phyloP scores from a whole-genome alignment of 2,797 vertebrate species.

The Helarctos malayanus region DNA sequence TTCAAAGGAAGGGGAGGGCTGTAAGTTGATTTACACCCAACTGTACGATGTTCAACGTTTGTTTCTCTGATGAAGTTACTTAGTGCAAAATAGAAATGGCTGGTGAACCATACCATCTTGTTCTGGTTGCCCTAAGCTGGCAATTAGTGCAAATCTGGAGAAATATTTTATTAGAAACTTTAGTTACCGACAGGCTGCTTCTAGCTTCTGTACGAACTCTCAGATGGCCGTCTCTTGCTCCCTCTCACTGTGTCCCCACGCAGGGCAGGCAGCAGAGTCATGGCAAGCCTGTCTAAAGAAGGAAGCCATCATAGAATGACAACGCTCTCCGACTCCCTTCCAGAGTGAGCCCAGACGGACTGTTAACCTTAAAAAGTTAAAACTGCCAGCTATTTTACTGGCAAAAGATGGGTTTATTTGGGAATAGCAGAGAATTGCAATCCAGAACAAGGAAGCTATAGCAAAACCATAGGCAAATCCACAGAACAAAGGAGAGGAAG shows the following conservation, averaged over 20 bases:
- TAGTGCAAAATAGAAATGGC: background rate
- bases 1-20: background rate
- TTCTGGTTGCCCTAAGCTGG: background rate
- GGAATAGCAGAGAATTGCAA: background rate
- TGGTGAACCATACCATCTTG: background rate
- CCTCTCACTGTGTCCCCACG: background rate
- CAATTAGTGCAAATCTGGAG: background rate
- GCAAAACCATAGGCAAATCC: background rate
- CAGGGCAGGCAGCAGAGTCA: background rate
- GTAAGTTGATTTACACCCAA: background rate
- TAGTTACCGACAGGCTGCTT: background rate
- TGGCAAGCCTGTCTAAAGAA: background rate
- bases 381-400: background rate
- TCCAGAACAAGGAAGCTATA: background rate
- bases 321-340: background rate
- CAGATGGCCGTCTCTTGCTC: background rate
- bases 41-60: background rate
- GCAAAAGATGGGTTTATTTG: background rate
- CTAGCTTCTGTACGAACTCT: background rate
- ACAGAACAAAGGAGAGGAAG: background rate
- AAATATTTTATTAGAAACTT: slow-evolving; percentile 14
- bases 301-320: background rate
- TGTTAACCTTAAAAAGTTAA: background rate
- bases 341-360: background rate
- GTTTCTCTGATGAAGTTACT: background rate